These are phyloP conservation scores for Melospiza melodia DNA, from an alignment of 2,113 vertebrate genomes.

Conservation along the genomic window DNA sequence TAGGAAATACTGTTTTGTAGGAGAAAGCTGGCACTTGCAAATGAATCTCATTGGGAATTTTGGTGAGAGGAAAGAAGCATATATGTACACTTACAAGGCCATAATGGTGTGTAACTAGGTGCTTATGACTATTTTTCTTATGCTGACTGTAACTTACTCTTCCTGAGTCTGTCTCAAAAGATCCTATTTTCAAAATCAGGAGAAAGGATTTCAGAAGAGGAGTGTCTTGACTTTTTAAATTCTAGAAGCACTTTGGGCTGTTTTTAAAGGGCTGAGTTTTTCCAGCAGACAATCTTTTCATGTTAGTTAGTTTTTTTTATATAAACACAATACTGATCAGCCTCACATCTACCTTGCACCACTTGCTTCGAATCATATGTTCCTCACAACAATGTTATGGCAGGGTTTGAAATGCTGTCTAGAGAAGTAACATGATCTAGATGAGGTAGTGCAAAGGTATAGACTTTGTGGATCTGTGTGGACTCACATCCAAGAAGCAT, in stretches of 20 bases:
- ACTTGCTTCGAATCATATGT: rapidly evolving
- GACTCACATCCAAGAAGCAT: neutral
- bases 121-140: neutral
- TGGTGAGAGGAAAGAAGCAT: rapidly evolving
- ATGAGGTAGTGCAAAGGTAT: neutral
- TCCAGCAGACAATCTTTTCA: neutral
- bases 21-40: neutral
- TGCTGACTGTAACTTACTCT: neutral
- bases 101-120: neutral
- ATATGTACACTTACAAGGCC: neutral
- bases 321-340: neutral
- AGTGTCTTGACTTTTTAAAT: neutral
- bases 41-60: neutral
- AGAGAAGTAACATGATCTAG: neutral
- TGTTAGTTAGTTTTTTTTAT: neutral
- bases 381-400: neutral
- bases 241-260: neutral
- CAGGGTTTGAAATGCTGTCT: neutral
- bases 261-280: neutral
- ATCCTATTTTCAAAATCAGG: neutral
- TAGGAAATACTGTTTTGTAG: neutral
- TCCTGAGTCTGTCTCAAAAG: neutral
- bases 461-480: neutral
- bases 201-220: neutral
- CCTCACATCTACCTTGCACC: rapidly evolving